phyloP scores from a whole-genome alignment of 2,888 invertebrate genomes.

The Cheilosia soror region DNA sequence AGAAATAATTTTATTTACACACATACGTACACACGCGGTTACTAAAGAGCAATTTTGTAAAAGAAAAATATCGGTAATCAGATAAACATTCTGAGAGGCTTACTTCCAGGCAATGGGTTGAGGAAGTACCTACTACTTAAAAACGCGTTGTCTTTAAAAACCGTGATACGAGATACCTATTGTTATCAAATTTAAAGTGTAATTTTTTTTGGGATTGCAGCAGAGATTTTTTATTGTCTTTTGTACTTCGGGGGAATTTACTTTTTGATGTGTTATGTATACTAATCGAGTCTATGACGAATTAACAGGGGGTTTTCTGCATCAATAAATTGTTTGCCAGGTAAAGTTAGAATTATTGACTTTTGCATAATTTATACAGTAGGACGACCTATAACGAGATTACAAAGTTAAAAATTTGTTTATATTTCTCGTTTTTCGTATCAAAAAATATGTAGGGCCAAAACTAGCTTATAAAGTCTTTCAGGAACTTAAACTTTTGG shows the following conservation, averaged over 20 bases:
- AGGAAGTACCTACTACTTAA: neutral
- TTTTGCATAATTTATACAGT: neutral
- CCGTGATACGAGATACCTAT: neutral
- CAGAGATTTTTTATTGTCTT: neutral
- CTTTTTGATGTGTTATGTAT: neutral
- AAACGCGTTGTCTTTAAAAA: neutral
- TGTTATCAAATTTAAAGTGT: constrained; percentile 26
- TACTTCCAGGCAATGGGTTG: neutral
- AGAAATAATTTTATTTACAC: neutral
- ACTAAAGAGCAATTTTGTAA: neutral
- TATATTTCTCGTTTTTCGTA: neutral
- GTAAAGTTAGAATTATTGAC: neutral
- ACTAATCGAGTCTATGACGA: neutral
- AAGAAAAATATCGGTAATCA: too few relatives aligned
- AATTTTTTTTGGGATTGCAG: constrained; percentile 12
- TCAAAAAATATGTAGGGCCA: too few relatives aligned
- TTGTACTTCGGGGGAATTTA: neutral
- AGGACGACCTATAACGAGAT: neutral
- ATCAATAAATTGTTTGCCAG: neutral
- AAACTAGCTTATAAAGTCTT: too few relatives aligned
- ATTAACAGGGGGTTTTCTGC: neutral
- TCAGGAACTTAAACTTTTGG: too few relatives aligned
- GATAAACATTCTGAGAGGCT: neutral
- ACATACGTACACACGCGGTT: neutral
- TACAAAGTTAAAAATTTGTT: neutral